Percentiles rank a stretch among this genome's conserved stretches.
These are phyloP conservation scores for Drosophila seguyi DNA, from an alignment of 1,140 invertebrate genomes.

Conservation along the genomic window DNA sequence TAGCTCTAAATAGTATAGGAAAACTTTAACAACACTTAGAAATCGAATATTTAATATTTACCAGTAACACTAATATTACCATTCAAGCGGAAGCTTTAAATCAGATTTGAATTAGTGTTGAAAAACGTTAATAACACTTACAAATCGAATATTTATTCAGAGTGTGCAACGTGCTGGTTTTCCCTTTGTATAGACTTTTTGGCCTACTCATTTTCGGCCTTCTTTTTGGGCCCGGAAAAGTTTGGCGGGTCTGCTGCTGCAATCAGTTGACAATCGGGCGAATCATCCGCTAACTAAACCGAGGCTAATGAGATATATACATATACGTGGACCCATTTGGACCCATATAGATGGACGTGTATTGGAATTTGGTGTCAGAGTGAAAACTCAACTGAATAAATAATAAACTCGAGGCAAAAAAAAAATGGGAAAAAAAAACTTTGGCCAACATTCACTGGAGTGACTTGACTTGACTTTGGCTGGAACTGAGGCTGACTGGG, in stretches of 20 bases:
- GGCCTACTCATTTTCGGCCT: constrained; percentile 26
- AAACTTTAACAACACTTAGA: too few species aligned
- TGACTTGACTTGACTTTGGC: constrained; percentile 25
- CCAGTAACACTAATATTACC: background rate
- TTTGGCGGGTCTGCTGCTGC: constrained; percentile 39
- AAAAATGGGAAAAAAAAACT: constrained; percentile 9
- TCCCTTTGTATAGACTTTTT: constrained; percentile 8
- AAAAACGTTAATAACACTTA: background rate
- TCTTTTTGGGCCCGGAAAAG: constrained; percentile 17
- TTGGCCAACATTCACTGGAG: constrained; percentile 45
- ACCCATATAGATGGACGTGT: constrained; percentile 24
- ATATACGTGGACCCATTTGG: constrained; percentile 24
- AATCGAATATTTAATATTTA: too few species aligned
- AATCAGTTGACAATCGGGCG: constrained; percentile 75
- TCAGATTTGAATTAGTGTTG: background rate
- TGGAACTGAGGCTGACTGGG: background rate
- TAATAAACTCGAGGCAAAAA: constrained; percentile 65
- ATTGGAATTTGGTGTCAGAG: constrained; percentile 44
- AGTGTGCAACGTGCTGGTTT: background rate
- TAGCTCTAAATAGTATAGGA: too few species aligned
- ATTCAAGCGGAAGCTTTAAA: background rate
- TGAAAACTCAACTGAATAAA: constrained; percentile 80
- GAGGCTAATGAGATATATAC: constrained; percentile 44
- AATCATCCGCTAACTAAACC: constrained; percentile 65
- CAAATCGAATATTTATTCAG: background rate